These are phyloP conservation scores for Aethina tumida DNA, from an alignment of 1,140 invertebrate species.

Conservation along the genomic window DNA sequence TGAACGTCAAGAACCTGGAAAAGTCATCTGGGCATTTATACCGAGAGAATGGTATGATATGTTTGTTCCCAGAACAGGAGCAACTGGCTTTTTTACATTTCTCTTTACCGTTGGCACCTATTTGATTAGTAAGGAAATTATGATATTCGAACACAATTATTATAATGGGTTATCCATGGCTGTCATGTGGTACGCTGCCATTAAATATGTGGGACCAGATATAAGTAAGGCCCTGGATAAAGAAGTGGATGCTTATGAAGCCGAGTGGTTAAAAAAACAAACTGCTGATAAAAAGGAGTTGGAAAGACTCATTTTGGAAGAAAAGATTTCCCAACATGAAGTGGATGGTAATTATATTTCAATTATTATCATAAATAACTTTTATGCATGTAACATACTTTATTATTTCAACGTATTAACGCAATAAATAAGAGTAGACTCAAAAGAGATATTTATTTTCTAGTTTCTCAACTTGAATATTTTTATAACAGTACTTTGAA, in stretches of 20 bases:
- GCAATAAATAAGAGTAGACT: too few species aligned
- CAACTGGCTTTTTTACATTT: conserved; percentile 79
- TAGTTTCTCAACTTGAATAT: too few species aligned
- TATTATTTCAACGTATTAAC: too few species aligned
- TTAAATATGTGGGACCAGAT: conserved; percentile 61
- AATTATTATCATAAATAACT: too few species aligned
- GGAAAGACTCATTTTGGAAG: conserved; percentile 48
- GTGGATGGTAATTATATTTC: too few species aligned
- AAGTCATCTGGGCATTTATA: conserved; percentile 70
- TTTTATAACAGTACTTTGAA: too few species aligned
- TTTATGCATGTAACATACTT: too few species aligned
- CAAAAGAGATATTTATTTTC: too few species aligned
- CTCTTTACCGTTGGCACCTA: conserved; percentile 66
- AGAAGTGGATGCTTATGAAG: conserved; percentile 51
- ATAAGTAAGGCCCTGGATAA: conserved; percentile 54
- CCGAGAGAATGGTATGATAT: conserved; percentile 89
- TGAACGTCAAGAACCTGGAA: conserved; percentile 22
- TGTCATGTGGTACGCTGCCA: conserved; percentile 46
- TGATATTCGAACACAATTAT: conserved; percentile 83
- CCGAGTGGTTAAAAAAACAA: conserved; percentile 29
- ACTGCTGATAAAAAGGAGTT: conserved; percentile 39
- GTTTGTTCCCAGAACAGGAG: conserved; percentile 91
- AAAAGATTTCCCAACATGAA: conserved; percentile 64
- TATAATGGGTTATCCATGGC: conserved; percentile 65
- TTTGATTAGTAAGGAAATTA: conserved; percentile 83